Base-by-base conservation (phyloP, 1,140 invertebrate genomes). In the Drosophila serrata region DNA sequence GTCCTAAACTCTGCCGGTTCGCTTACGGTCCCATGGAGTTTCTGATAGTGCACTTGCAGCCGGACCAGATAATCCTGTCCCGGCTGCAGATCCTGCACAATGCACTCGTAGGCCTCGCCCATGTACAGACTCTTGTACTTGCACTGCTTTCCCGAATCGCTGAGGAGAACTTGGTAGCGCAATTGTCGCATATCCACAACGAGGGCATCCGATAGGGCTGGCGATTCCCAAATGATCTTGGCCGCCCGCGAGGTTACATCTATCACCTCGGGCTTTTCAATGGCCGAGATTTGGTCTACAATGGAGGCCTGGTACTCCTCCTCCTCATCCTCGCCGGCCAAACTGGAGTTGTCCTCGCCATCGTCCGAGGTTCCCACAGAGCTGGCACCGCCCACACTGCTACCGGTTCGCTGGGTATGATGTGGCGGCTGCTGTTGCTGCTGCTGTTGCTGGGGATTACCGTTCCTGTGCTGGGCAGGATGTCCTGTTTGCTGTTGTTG, bases 41-140 rank as follows among this genome's bases (percentile, higher is more conserved):
- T 94, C 60, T 94, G 93, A 49, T 94, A 92, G 76, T 94, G 93
- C 22, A 94, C 94, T 80, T 95, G 95, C 40, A 96, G 93, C 62
- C 95, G 96, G 39, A 97, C 95, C 45, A 95, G 95, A 92, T 97
- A 98, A 78, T 97, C 96, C 82, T 96, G 96, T 6, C 96, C 96
- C 11, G 97, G 97, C 92, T 95, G 95, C 67, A 98, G 93, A 92
- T 97, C 96, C 93, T 96, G 95, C 56, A 98, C 95, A 93, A 95
- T 94, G 92, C 95, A 96, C 19, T 95, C 96, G 22, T 95, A 93
- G n/a, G 95, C 95, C 33, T 94, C 93, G 17, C 96, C 96, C 59
- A 94, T 95, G 90, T 97, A 97, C 49, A 97, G 96, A 46, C 95
- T 95, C 93, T 97, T 97, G 93, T 96, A 97, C 84, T 95, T 95